phyloP scores from a whole-genome alignment of 2,888 invertebrate species.

The Empis stercorea region DNA sequence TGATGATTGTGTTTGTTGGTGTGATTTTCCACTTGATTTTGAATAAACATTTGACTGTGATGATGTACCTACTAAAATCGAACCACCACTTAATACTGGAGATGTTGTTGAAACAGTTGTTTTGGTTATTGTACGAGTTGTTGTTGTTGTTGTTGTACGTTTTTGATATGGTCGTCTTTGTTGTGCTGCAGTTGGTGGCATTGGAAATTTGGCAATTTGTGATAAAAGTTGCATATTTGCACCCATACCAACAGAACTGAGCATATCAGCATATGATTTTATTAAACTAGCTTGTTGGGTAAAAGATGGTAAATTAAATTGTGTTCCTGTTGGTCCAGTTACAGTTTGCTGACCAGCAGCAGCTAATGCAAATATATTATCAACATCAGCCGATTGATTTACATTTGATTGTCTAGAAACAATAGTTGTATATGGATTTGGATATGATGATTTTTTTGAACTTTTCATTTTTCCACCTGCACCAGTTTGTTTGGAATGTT shows the following conservation, averaged over 20 bases:
- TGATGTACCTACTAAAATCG: no score
- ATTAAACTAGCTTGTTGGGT: slow-evolving; percentile 16
- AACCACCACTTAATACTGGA: background rate
- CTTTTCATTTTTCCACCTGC: slow-evolving; percentile 5
- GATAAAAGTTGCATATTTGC: slow-evolving; percentile 11
- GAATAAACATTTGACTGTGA: no score
- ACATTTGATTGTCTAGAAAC: background rate
- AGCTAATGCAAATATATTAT: background rate
- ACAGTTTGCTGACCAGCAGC: slow-evolving; percentile 10
- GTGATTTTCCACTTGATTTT: slow-evolving; percentile 5
- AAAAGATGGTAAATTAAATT: slow-evolving; percentile 16
- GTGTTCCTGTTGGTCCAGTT: slow-evolving; percentile 9
- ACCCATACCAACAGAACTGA: slow-evolving; percentile 12
- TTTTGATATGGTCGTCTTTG: slow-evolving; percentile 16
- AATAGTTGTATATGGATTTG: background rate
- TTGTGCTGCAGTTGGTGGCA: background rate
- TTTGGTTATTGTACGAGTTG: no score
- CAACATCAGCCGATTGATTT: no score
- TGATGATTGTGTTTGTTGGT: slow-evolving; percentile 6
- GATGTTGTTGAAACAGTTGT: slow-evolving; percentile 7
- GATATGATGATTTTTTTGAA: slow-evolving; percentile 5
- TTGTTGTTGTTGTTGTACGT: slow-evolving; percentile 15
- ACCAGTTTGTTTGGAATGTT: slow-evolving; percentile 7
- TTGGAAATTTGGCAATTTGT: slow-evolving; percentile 15
- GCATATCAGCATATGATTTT: slow-evolving; percentile 17